Evolutionary conservation across 2,797 vertebrate genomes (phyloP).

Genomic region (Stomatorhinus walkeri): DNA sequence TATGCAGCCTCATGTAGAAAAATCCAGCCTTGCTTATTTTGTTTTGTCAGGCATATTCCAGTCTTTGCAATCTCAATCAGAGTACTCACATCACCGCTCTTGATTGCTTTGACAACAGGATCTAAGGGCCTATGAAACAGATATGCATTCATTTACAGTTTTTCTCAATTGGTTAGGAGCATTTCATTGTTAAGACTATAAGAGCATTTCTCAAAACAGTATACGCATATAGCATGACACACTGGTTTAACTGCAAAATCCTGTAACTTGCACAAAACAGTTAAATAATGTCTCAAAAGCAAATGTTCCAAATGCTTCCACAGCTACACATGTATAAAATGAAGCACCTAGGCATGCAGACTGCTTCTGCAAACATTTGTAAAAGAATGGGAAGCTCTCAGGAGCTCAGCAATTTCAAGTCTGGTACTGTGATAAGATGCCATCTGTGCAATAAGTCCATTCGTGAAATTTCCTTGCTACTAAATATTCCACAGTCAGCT

Average conservation of each 20-base stretch:
- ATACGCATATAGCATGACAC: neutral
- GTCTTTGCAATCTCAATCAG: conserved; percentile 58
- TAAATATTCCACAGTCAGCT: too few relatives aligned
- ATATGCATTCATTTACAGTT: conserved; percentile 32
- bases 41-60: conserved; percentile 54
- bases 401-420: too few relatives aligned
- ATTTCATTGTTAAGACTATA: neutral
- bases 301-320: neutral
- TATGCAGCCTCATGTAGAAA: conserved; percentile 72
- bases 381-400: too few relatives aligned
- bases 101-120: conserved; percentile 63
- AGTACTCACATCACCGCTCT: conserved; percentile 54
- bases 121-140: conserved; percentile 56
- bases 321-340: too few relatives aligned
- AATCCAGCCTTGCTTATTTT: conserved; percentile 70
- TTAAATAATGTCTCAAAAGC: neutral
- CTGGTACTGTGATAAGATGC: too few relatives aligned
- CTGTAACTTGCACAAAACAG: neutral
- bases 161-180: neutral
- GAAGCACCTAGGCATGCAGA: too few relatives aligned
- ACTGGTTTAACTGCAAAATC: neutral
- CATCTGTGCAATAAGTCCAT: too few relatives aligned
- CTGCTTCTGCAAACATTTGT: too few relatives aligned
- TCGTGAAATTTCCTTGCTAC: too few relatives aligned
- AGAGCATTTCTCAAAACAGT: neutral